Conservation (phyloP, 2,113 vertebrate species). For the Clarias magur region DNA sequence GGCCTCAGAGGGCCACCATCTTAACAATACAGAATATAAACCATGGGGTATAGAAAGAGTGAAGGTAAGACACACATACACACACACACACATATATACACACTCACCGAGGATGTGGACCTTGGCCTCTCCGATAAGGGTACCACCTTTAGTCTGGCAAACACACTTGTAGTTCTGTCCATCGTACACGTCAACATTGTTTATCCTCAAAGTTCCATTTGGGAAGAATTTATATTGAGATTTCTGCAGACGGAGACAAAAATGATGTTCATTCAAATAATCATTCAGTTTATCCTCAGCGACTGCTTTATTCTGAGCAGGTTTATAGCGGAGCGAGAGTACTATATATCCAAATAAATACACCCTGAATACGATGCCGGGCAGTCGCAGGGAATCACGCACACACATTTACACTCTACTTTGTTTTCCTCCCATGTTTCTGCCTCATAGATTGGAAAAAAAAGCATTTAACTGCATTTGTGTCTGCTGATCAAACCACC, state of each 20-base stretch:
- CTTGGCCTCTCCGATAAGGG: slow-evolving; percentile 79
- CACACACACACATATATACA: slow-evolving; percentile 49
- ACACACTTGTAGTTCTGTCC: slow-evolving; percentile 84
- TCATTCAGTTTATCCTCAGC: background rate
- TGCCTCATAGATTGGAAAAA: too few relatives aligned
- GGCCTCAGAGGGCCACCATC: background rate
- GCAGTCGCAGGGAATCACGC: background rate
- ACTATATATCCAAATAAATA: background rate
- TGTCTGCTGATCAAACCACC: background rate
- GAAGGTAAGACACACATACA: slow-evolving; percentile 61
- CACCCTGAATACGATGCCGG: background rate
- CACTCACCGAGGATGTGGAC: slow-evolving; percentile 85
- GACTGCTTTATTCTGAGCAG: background rate
- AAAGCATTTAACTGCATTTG: background rate
- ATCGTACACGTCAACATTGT: slow-evolving; percentile 92
- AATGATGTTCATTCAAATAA: background rate
- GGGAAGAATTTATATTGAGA: slow-evolving; percentile 82
- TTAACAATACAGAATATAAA: slow-evolving; percentile 19
- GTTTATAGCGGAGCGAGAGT: background rate
- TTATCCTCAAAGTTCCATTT: slow-evolving; percentile 90
- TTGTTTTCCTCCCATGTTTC: too few relatives aligned
- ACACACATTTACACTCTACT: background rate
- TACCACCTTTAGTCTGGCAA: slow-evolving; percentile 79
- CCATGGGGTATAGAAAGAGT: slow-evolving; percentile 15
- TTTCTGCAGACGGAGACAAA: slow-evolving; percentile 71